Base-by-base conservation (phyloP, 2,113 vertebrate species). In the Callionymus lyra region DNA sequence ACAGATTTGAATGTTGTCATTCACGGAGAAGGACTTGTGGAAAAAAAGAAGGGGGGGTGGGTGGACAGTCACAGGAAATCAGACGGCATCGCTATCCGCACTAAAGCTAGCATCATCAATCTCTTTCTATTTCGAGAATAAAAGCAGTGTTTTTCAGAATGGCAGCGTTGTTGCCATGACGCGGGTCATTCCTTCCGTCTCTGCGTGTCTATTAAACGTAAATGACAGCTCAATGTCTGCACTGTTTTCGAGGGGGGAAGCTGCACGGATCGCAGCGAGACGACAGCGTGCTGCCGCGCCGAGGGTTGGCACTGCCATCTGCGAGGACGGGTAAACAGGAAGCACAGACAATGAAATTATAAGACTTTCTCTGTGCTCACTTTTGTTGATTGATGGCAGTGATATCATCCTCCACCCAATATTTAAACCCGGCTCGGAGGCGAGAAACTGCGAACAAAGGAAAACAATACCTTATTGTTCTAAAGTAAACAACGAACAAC, bases 321-420 rank as follows among this genome's bases (percentile, higher is more conserved):
- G 70, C 59, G 56, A 44, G 47, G 55, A 71, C 51, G 64, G 70
- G 68, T 66, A 76, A 79, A 77, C 65, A 74, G 74, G 76, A 77
- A 76, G 59, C 27, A 0, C 48, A 56, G 73, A 79, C 74, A 70
- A 70, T 72, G 65, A 67, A 68, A 78, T 77, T 68, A 65, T 79
- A 64, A 75, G 32, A 47, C 56, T 59, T 49, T 57, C 62, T 70
- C 46, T 47, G 50, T 45, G 45, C 60, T 42, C 31, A 36, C 57
- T 55, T 65, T 71, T 72, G 70, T 83, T n/a, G 73, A 86, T 83
- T 79, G 78, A 83, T 79, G 68, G 61, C 56, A 55, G 70, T 63
- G 74, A 83, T 79, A 81, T 79, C 63, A 72, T 81, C 56, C 74
- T 82, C 77, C 64, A 74, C 68, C 77, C 21, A 27, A 73, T 78